Evolutionary conservation across 1,140 invertebrate species (phyloP).

Genomic region (Drosophila ananassae): DNA sequence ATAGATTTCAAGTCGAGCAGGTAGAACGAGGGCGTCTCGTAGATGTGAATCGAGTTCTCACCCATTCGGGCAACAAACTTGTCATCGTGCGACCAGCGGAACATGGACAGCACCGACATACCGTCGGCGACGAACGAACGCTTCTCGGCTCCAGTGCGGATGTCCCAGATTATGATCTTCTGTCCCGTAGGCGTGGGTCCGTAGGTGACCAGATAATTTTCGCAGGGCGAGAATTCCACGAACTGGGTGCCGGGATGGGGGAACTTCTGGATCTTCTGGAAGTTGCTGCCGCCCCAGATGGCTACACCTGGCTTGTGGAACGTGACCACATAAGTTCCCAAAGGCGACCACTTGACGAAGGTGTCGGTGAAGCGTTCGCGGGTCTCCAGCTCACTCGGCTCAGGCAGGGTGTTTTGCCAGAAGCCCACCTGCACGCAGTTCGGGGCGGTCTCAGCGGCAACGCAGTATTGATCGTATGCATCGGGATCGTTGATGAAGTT

Average conservation of each 20-base stretch:
- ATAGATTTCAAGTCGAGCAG: slow-evolving; percentile 97
- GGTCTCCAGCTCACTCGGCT: slow-evolving; percentile 93
- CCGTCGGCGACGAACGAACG: slow-evolving; percentile 94
- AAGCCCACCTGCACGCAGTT: slow-evolving; percentile 91
- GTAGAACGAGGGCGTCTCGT: slow-evolving; percentile 97
- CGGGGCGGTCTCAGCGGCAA: slow-evolving; percentile 91
- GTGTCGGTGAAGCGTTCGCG: slow-evolving; percentile 90
- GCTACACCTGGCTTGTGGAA: slow-evolving; percentile 98
- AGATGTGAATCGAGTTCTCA: slow-evolving; percentile 94
- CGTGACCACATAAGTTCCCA: slow-evolving; percentile 97
- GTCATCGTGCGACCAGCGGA: slow-evolving; percentile 99
- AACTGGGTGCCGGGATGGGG: slow-evolving; percentile 95
- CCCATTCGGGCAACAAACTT: slow-evolving; percentile 97
- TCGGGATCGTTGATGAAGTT: slow-evolving; percentile 96
- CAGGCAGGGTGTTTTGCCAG: slow-evolving; percentile 95
- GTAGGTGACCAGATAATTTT: slow-evolving; percentile 98
- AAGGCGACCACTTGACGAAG: slow-evolving; percentile 97
- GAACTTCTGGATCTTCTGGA: slow-evolving; percentile 96
- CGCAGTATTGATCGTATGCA: slow-evolving; percentile 97
- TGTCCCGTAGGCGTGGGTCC: slow-evolving; percentile 88
- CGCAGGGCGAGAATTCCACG: slow-evolving; percentile 98
- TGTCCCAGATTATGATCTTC: slow-evolving; percentile 97
- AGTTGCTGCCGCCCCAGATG: slow-evolving; percentile 97
- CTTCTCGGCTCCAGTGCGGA: slow-evolving; percentile 96
- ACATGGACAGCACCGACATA: slow-evolving; percentile 93